phyloP scores from a whole-genome alignment of 2,797 vertebrate species.

The Bovichtus variegatus region DNA sequence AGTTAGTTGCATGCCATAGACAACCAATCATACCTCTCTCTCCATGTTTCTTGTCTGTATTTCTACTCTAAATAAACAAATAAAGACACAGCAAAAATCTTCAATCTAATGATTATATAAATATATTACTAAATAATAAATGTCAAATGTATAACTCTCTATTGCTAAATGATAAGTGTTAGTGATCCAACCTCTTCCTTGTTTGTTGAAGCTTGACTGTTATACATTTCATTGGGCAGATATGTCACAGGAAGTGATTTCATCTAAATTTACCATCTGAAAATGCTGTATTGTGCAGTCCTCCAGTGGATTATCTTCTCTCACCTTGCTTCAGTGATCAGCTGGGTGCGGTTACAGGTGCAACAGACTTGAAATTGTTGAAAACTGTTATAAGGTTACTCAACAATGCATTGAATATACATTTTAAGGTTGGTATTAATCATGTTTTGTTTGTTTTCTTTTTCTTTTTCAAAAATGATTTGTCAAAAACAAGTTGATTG shows the following conservation, averaged over 20 bases:
- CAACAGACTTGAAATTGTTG: not conserved
- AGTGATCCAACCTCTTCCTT: not conserved
- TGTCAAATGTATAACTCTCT: not conserved
- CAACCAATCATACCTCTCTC: not conserved
- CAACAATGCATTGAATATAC: not conserved
- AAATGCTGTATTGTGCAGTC: not conserved
- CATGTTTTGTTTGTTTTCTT: not conserved
- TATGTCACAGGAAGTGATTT: not conserved
- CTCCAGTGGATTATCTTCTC: not conserved
- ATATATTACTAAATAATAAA: not conserved
- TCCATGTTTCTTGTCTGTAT: not conserved
- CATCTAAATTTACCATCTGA: not conserved
- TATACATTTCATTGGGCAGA: not conserved
- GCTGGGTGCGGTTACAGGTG: not conserved
- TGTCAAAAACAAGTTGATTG: not conserved
- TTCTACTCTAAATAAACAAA: not conserved
- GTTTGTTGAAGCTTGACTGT: not conserved
- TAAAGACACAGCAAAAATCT: not conserved
- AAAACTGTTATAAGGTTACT: not conserved
- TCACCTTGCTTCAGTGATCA: not conserved
- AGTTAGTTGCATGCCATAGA: not conserved
- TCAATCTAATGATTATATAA: not conserved
- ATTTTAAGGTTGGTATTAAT: not conserved
- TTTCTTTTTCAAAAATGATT: not conserved
- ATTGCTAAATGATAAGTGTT: not conserved